Evolutionary conservation across 1,140 invertebrate species (phyloP).

Genomic region (Drosophila punjabiensis): DNA sequence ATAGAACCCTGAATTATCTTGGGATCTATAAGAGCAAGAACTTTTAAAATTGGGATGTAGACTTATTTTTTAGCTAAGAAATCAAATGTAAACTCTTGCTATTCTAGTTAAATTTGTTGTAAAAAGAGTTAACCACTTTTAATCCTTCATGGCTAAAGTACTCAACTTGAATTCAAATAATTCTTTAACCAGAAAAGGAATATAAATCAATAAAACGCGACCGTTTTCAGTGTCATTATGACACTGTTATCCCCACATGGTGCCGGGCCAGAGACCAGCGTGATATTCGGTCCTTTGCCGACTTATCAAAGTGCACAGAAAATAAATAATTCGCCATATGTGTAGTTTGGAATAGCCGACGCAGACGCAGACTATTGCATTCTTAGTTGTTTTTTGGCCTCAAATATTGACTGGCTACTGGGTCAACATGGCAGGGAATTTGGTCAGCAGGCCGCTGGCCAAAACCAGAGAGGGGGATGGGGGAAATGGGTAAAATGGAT

Average conservation of each 20-base stretch:
- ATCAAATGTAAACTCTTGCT: neutral
- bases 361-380: conserved; percentile 37
- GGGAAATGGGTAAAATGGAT: neutral
- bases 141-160: neutral
- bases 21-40: neutral
- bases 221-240: conserved; percentile 25
- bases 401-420: conserved; percentile 55
- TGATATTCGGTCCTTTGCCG: conserved; percentile 6
- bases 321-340: conserved; percentile 27
- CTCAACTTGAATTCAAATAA: neutral
- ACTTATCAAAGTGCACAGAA: conserved; percentile 36
- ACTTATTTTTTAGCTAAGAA: neutral
- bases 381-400: conserved; percentile 45
- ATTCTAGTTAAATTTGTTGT: neutral
- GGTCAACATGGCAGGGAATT: conserved; percentile 53
- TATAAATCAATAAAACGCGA: conserved; percentile 14
- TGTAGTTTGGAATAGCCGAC: conserved; percentile 19
- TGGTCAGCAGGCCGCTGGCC: conserved; percentile 84
- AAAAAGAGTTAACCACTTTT: neutral
- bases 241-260: neutral
- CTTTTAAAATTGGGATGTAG: too few relatives aligned
- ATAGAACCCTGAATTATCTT: neutral
- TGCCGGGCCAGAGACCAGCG: neutral
- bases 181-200: too few relatives aligned
- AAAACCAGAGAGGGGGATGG: neutral